phyloP scores from a whole-genome alignment of 2,888 invertebrate genomes.

The Ganaspis brasiliensis region DNA sequence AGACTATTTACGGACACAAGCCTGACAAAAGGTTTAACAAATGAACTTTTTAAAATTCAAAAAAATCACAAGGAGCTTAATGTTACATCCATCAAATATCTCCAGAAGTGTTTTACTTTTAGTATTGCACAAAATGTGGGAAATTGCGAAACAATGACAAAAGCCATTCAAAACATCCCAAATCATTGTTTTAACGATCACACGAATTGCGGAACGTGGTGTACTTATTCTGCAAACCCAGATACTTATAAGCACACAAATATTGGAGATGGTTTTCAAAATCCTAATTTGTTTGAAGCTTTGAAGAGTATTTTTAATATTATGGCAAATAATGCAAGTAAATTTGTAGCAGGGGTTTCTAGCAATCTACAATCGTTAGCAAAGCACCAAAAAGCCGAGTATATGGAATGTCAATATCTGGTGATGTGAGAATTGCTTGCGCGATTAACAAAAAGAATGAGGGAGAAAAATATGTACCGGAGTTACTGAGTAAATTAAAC shows the following conservation, averaged over 20 bases:
- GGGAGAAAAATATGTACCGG: conserved; percentile 32
- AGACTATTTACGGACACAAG: too few relatives aligned
- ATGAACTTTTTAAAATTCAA: conserved; percentile 40
- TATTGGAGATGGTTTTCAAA: conserved; percentile 28
- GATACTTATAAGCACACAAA: not conserved
- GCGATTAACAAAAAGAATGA: conserved; percentile 49
- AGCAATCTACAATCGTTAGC: conserved; percentile 46
- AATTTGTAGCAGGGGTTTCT: conserved; percentile 43
- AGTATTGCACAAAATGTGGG: conserved; percentile 1
- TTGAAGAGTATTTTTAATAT: conserved; percentile 30
- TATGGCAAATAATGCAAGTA: conserved; percentile 10
- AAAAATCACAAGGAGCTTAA: conserved; percentile 25
- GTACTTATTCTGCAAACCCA: conserved; percentile 17
- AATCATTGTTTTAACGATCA: conserved; percentile 46
- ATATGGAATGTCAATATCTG: conserved; percentile 45
- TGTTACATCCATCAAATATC: conserved; percentile 45
- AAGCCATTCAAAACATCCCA: conserved; percentile 40
- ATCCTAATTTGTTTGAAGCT: conserved; percentile 21
- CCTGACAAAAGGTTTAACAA: conserved; percentile 5
- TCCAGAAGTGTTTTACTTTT: conserved; percentile 52
- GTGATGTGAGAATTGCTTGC: conserved; percentile 37
- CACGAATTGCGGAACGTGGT: conserved; percentile 49
- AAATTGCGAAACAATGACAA: conserved; percentile 24
- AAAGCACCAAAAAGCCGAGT: conserved; percentile 48
- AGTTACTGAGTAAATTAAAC: conserved; percentile 16